A percentile compares a stretch with the other conserved stretches of the same genome.
Evolutionary conservation across 2,113 vertebrate species (phyloP).

Genomic region (Tetraodon nigroviridis): DNA sequence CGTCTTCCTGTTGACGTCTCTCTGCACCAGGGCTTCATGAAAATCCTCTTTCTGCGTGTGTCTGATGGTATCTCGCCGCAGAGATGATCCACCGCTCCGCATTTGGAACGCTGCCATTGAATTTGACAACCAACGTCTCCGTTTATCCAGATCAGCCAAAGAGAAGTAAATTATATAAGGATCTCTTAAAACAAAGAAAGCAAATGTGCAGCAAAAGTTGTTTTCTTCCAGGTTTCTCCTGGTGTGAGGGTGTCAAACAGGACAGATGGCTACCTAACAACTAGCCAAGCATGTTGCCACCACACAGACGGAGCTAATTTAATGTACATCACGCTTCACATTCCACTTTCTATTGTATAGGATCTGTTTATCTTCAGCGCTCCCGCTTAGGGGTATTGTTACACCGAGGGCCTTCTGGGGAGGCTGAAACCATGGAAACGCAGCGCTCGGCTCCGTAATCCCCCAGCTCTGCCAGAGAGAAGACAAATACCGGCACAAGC

Average conservation of each 20-base stretch:
- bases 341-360: conserved; percentile 34
- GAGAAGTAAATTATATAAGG: too few species aligned
- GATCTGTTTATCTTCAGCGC: conserved; percentile 51
- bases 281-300: conserved; percentile 27
- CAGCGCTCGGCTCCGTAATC: conserved; percentile 69
- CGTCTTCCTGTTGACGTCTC: neutral
- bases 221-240: neutral
- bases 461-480: conserved; percentile 60
- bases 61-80: too few species aligned
- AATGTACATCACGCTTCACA: conserved; percentile 47
- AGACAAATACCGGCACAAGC: conserved; percentile 74
- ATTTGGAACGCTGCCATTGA: too few species aligned
- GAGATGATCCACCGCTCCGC: too few species aligned
- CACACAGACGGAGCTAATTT: conserved; percentile 21
- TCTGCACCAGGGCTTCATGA: neutral
- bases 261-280: conserved; percentile 44
- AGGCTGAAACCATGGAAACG: conserved; percentile 80
- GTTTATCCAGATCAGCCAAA: too few species aligned
- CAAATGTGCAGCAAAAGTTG: neutral
- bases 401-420: conserved; percentile 59
- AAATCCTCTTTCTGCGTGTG: too few species aligned
- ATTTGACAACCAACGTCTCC: too few species aligned
- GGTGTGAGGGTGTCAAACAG: conserved; percentile 15
- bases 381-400: conserved; percentile 56
- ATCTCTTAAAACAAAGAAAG: too few species aligned